Base-by-base conservation (phyloP, 2,888 invertebrate genomes). In the Escarpia spicata region DNA sequence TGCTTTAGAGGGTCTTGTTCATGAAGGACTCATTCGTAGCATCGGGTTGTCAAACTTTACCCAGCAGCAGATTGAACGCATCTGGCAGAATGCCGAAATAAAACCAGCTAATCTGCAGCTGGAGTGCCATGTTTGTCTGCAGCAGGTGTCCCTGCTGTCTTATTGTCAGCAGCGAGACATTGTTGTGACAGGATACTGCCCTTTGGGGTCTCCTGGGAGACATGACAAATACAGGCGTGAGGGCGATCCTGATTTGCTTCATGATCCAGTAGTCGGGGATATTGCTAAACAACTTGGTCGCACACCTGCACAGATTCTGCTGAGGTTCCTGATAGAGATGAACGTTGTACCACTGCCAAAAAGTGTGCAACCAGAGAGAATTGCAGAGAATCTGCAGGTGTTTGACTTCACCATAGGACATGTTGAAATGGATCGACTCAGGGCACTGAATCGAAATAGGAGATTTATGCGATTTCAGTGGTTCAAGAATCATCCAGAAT, bases 11-110 rank as follows among this genome's bases (percentile, higher is more conserved):
- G 52, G 12, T n/a, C 12, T 92, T 3, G 75, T 92, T 26, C 52
- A 37, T 2, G 44, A n/a, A n/a, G 92, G 92, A 37, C 44, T n/a
- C 9, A 45, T 52, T 37, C 52, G 52, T 12, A 9, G 60, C 26
- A 92, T 92, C 31, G 92, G 92, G n/a, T 43, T 92, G 90, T 92
- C 92, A 43, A 92, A 92, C 43, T 91, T 92, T 37, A 92, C n/a
- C 43, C 31, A 26, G 2, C 19, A 43, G 44, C 92, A 92, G 90
- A 43, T 92, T 15, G 31, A 92, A 19, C 31, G 90, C 43, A 92
- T 92, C 44, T 90, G 75, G 89, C 9, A 43, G n/a, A 89, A n/a
- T 43, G 60, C 92, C 12, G 31, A 43, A 43, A 90, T 92, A n/a
- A 91, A 91, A 44, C 92, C 92, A 31, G 60, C 92, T 12, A 92